Evolutionary conservation across 2,888 invertebrate species (phyloP), one percentile per base, ranked within the genome.

Genomic region (Steromphala cineraria): DNA sequence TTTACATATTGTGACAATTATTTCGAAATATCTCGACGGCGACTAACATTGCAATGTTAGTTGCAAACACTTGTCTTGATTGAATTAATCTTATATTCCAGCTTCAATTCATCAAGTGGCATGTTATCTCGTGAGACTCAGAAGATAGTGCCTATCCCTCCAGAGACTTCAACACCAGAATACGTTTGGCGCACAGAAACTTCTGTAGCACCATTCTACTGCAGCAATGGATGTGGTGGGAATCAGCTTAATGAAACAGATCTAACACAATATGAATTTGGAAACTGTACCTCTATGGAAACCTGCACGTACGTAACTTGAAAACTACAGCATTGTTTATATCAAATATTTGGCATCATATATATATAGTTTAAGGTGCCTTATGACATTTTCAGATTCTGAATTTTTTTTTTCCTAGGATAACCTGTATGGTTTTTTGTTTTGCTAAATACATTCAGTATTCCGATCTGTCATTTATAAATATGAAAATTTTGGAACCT

Each of bases 151-250:
- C 81, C 83, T 5, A 84, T 85, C 21, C 86, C 86, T 15, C 85
- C 86, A 19, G 28, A 71, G 24, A 75, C 78, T 3, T 67, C 56
- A 10, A 21, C 82, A 31, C 80, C 76, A 19, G 56, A 53, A 28
- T 46, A 52, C 19, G n/a, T 80, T 0, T 75, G 52, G 13, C 19
- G 81, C 52, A 81, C 80, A 17, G 87, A 86, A 53, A 62, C 84
- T 53, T 52, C 82, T 19, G 82, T 84, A 15, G 85, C 87, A 17
- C 86, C 87, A n/a, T 85, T 83, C 75, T 86, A 84, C 62, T 87
- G 87, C 81, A 46, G 53, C 17, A n/a, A 56, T 17, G 87, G 87
- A 19, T 87, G 87, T 84, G 87, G 87, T n/a, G 87, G 87, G 17
- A 79, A 75, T 36, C 15, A 15, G 2, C 83, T 78, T 5, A 80